phyloP scores from a whole-genome alignment of 2,888 invertebrate genomes.

The Leptopilina drosophilae region DNA sequence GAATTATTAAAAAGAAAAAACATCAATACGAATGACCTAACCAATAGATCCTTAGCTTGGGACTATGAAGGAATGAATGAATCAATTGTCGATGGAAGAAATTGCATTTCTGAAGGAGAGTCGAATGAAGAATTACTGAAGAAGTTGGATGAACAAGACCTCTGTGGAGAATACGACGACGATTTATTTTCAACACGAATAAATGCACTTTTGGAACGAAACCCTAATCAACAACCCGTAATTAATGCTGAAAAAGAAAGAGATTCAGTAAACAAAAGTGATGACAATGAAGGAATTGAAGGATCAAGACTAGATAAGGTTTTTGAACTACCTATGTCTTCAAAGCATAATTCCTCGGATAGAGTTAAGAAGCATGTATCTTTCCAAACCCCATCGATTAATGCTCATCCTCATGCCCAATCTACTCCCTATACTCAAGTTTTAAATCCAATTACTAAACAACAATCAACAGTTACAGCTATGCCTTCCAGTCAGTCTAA shows the following conservation, averaged over 20 bases:
- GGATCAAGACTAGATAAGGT: not conserved
- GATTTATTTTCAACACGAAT: not conserved
- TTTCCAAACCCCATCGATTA: not conserved
- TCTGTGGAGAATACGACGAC: not conserved
- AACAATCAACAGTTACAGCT: no score
- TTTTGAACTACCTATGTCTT: not conserved
- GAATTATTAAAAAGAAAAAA: not conserved
- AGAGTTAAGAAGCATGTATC: not conserved
- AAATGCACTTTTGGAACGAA: not conserved
- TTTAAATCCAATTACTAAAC: no score
- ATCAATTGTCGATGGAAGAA: accelerated
- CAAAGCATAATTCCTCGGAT: not conserved
- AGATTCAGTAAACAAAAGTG: not conserved
- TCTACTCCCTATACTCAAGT: not conserved
- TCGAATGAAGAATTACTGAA: not conserved
- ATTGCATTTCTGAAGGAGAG: not conserved
- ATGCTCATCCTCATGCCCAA: not conserved
- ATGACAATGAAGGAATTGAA: not conserved
- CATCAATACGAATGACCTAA: not conserved
- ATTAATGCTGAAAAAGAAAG: not conserved
- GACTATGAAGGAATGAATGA: not conserved
- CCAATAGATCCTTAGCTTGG: not conserved
- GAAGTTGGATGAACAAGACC: not conserved
- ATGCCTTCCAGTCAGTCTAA: no score
- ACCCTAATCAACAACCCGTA: not conserved